Base-by-base conservation (phyloP, 2,113 vertebrate species). In the Gadus chalcogrammus region DNA sequence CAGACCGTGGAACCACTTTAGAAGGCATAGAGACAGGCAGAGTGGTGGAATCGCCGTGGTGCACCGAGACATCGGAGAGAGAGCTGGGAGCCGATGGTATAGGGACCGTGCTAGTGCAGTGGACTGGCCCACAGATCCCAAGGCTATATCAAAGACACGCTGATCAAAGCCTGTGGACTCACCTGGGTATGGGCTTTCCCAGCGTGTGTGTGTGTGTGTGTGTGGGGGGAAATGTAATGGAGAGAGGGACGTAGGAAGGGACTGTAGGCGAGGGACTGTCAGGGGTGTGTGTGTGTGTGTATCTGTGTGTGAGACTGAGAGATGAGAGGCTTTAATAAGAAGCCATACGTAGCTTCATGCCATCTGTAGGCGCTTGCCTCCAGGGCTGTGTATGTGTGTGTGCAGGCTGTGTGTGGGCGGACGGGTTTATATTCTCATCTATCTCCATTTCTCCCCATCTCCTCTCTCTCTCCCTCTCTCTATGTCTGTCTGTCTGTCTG, bases 331-430 rank as follows among this genome's bases (percentile, higher is more conserved):
- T 86, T 89, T 89, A 88, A 88, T 90, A 88, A 89, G 88, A 87
- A 88, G 79, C 86, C 87, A 90, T 88, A 89, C 82, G 81, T 88
- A 88, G 86, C 89, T 88, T 81, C 74, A 73, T 88, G 84, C 88
- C 87, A 89, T 90, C 88, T 89, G 89, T 89, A 90, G 81, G 83
- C 84, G 88, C 82, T 81, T 88, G 83, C 89, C 89, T 88, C 71
- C 85, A 71, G 87, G 87, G 87, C 81, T 86, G 3, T 20, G 63
- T 38, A 20, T 20, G 63, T 38, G 60, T 61, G 60, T 20, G 20
- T 62, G 61, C 80, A 87, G 85, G 73, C 82, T 87, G 85, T 83
- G 85, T 90, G 88, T 90, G 85, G 82, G 87, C 81, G 84, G 87
- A 87, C 75, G 75, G 85, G 70, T 87, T 90, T 84, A 87, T 84